These are phyloP conservation scores for Margarornis squamiger DNA, from an alignment of 2,797 vertebrate genomes.

Conservation along the genomic window DNA sequence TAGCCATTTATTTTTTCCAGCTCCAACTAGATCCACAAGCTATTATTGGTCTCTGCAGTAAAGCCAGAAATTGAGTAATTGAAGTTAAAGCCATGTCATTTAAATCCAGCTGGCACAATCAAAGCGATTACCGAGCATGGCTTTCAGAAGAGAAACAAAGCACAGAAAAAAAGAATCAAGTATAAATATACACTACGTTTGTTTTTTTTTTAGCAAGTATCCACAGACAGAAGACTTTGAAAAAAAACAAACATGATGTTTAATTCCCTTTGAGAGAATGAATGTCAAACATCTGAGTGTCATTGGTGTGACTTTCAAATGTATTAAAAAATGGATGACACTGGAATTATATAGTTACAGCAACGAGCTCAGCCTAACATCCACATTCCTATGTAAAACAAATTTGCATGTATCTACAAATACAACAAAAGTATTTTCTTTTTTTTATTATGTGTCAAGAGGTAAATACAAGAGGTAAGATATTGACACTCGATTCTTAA, in stretches of 20 bases:
- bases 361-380: neutral
- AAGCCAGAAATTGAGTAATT: neutral
- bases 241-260: neutral
- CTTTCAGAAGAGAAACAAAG: neutral
- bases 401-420: neutral
- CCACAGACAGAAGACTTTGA: neutral
- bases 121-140: neutral
- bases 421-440: neutral
- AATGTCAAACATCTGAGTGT: neutral
- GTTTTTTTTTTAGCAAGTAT: neutral
- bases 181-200: neutral
- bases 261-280: neutral
- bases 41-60: neutral
- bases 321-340: neutral
- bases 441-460: neutral
- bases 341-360: neutral
- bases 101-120: neutral
- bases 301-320: neutral
- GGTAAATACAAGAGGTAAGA: neutral
- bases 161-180: neutral
- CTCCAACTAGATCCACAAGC: neutral
- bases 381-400: neutral
- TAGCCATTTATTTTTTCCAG: neutral
- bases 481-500: neutral
- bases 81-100: neutral